Percentiles rank a stretch among this genome's conserved stretches.
phyloP scores from a whole-genome alignment of 2,888 invertebrate genomes.

The Cerceris rybyensis region DNA sequence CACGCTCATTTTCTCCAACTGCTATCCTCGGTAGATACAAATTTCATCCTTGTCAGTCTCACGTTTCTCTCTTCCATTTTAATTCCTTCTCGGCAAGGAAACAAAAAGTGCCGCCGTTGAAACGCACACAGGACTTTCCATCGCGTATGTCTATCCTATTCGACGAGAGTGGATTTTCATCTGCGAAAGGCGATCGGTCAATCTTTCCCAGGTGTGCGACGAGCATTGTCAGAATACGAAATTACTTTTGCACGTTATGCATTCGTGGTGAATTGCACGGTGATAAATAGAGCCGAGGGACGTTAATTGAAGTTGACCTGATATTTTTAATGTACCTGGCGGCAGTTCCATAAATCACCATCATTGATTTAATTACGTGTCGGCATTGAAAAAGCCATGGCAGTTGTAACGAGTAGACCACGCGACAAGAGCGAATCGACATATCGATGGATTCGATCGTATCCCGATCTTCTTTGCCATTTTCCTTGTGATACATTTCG shows the following conservation, averaged over 20 bases:
- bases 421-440: constrained; percentile 39
- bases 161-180: background rate
- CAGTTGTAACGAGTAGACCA: constrained; percentile 42
- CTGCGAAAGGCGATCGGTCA: background rate
- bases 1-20: no score
- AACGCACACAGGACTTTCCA: no score
- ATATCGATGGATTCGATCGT: constrained; percentile 28
- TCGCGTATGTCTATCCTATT: no score
- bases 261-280: background rate
- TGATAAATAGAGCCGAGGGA: constrained; percentile 46
- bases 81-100: background rate
- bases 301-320: constrained; percentile 51
- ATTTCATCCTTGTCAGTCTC: background rate
- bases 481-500: constrained; percentile 30
- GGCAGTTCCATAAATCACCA: constrained; percentile 53
- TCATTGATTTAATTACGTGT: constrained; percentile 59
- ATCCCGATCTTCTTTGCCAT: constrained; percentile 36
- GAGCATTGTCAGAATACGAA: constrained; percentile 27
- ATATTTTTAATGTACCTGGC: constrained; percentile 37
- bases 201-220: constrained; percentile 26
- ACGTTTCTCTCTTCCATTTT: background rate
- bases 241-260: constrained; percentile 25
- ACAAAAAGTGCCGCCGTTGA: no score
- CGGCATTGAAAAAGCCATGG: constrained; percentile 13
- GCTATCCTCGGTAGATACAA: no score